Evolutionary conservation across 2,888 invertebrate species (phyloP), one percentile per base, ranked within the genome.

Genomic region (Nemotelus pantherinus): DNA sequence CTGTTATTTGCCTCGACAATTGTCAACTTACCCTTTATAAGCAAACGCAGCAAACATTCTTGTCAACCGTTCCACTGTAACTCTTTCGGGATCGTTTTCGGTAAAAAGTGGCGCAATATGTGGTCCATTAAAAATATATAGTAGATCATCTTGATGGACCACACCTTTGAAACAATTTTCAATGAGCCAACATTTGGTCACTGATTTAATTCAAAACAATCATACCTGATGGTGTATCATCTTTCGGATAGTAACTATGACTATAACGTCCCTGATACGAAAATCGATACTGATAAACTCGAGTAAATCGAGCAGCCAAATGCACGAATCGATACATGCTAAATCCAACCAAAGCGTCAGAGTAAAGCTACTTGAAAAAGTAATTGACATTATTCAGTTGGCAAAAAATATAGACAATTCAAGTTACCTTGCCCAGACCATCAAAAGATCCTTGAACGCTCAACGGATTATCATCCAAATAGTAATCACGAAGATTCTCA

Each of bases 281-380:
- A 81, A 92, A 91, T 76, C 89, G 84, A 82, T 91, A 91, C 81
- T 90, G 91, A 83, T 89, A 92, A 5, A 92, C 90, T 0, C 87
- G 85, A 0, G 89, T 90, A 77, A 89, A 87, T 3, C 88, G 85
- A 0, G 90, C 87, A 81, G 92, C 85, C 47, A 92, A 82, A 81
- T 90, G 89, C 0, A 89, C 89, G 77, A 90, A 88, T 65, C 91
- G 89, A 83, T 92, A 89, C 1, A 88, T 89, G 3, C 88, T 87
- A 81, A 90, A 91, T 0, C 89, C 90, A 75, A 89, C 88, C 2
- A 90, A 80, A 0, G 88, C 85, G 83, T 93, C 93, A 0, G 89
- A 88, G 77, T 89, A 92, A 4, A 92, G 80, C 77, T 83, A 76
- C 48, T 53, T 71, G 9, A 45, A 6, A 70, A 60, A 7, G 6